phyloP scores from a whole-genome alignment of 2,797 vertebrate species.

The Syngnathus acus region DNA sequence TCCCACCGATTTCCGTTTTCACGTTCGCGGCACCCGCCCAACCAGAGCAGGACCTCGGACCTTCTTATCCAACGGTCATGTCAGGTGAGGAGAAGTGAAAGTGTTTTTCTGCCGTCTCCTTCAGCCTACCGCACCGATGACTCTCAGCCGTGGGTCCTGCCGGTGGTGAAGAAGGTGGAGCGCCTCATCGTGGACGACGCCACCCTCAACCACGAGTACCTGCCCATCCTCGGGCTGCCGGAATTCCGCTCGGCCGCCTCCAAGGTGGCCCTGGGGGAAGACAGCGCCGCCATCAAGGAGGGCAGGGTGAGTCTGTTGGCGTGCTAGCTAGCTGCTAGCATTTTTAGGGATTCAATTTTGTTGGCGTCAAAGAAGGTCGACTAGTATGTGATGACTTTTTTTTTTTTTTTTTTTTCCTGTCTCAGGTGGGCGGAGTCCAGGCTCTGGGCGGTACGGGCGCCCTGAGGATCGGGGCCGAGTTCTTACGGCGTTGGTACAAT shows the following conservation, averaged over 20 bases:
- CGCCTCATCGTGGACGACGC: constrained; percentile 76
- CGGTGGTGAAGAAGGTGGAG: constrained; percentile 93
- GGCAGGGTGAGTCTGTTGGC: constrained; percentile 66
- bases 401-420: constrained; percentile 2
- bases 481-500: constrained; percentile 89
- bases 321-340: background rate
- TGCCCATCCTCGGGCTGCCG: constrained; percentile 87
- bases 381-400: too few species aligned
- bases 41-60: background rate
- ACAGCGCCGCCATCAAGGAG: constrained; percentile 81
- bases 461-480: constrained; percentile 86
- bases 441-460: constrained; percentile 86
- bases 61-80: too few species aligned
- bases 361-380: background rate
- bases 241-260: constrained; percentile 84
- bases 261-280: constrained; percentile 81
- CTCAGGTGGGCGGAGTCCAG: constrained; percentile 86
- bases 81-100: background rate
- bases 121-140: constrained; percentile 94
- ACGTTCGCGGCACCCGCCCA: too few species aligned
- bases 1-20: too few species aligned
- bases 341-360: background rate
- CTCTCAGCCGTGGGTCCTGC: constrained; percentile 89
- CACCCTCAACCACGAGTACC: constrained; percentile 89
- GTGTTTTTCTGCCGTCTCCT: constrained; percentile 12